phyloP scores from a whole-genome alignment of 2,113 vertebrate species.

The Tiliqua scincoides region DNA sequence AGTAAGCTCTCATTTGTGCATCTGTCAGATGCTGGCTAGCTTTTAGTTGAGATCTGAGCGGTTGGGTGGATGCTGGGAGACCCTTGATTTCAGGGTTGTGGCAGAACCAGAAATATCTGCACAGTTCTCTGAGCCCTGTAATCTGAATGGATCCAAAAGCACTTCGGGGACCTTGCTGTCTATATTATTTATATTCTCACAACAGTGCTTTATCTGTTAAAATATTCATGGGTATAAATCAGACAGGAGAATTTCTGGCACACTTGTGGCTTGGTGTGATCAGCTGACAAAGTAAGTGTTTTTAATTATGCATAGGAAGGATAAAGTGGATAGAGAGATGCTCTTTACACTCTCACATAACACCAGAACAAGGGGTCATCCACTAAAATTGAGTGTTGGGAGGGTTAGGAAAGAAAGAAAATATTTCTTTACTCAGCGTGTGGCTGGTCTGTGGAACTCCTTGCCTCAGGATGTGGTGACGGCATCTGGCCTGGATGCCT shows the following conservation, averaged over 20 bases:
- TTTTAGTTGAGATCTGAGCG: neutral
- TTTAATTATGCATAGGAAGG: too few species aligned
- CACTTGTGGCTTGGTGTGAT: too few species aligned
- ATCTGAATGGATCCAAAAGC: neutral
- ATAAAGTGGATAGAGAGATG: too few species aligned
- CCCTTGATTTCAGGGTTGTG: neutral
- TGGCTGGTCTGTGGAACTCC: too few species aligned
- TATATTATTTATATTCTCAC: neutral
- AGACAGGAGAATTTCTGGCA: neutral
- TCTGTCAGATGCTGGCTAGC: neutral
- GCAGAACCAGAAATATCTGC: neutral
- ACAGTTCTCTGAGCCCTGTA: neutral
- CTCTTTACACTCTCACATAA: too few species aligned
- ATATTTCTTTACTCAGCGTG: too few species aligned
- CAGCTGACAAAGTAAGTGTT: neutral
- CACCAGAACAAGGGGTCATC: too few species aligned
- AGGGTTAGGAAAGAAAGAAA: too few species aligned
- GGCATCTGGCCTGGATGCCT: too few species aligned
- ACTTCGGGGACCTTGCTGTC: neutral
- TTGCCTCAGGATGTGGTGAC: too few species aligned
- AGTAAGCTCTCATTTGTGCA: neutral
- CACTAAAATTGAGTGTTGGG: too few species aligned
- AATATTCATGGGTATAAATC: neutral
- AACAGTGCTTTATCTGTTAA: neutral
- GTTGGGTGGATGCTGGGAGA: neutral